Conservation (phyloP, 2,888 invertebrate genomes). For the Synanthedon andrenaeformis region DNA sequence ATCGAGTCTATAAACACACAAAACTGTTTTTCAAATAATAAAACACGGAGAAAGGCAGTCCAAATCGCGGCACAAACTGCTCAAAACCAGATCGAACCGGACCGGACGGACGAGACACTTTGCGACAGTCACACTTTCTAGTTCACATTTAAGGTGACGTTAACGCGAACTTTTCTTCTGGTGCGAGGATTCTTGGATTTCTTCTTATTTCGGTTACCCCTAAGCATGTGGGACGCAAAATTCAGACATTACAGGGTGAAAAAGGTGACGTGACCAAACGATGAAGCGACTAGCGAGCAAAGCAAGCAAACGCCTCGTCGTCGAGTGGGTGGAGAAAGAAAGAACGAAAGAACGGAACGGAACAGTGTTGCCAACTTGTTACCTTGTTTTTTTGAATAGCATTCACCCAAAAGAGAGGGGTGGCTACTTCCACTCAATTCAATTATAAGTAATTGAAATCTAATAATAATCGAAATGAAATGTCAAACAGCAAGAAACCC, state of each 20-base stretch:
- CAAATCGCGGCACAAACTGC: slow-evolving; percentile 51
- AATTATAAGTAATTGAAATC: no score
- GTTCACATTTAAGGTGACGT: slow-evolving; percentile 50
- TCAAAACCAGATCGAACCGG: slow-evolving; percentile 64
- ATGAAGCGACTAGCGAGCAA: slow-evolving; percentile 49
- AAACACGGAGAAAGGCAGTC: slow-evolving; percentile 40
- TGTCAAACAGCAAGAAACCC: no score
- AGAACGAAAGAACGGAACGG: slow-evolving; percentile 32
- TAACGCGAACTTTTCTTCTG: slow-evolving; percentile 54
- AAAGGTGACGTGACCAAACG: slow-evolving; percentile 64
- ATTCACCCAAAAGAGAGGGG: no score
- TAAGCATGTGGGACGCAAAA: slow-evolving; percentile 65
- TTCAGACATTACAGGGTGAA: slow-evolving; percentile 57
- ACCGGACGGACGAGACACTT: slow-evolving; percentile 60
- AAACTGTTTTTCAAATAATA: slow-evolving; percentile 38
- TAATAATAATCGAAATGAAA: no score
- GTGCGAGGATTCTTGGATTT: slow-evolving; percentile 61
- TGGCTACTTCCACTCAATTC: no score
- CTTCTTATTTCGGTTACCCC: slow-evolving; percentile 58
- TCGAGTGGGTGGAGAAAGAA: slow-evolving; percentile 43
- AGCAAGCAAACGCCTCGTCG: slow-evolving; percentile 26
- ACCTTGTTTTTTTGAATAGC: no score
- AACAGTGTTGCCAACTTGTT: slow-evolving; percentile 10
- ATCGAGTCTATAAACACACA: slow-evolving; percentile 42
- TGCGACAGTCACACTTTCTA: slow-evolving; percentile 54